Base-by-base conservation (phyloP, 2,113 vertebrate genomes). In the Nycticryphes semicollaris region DNA sequence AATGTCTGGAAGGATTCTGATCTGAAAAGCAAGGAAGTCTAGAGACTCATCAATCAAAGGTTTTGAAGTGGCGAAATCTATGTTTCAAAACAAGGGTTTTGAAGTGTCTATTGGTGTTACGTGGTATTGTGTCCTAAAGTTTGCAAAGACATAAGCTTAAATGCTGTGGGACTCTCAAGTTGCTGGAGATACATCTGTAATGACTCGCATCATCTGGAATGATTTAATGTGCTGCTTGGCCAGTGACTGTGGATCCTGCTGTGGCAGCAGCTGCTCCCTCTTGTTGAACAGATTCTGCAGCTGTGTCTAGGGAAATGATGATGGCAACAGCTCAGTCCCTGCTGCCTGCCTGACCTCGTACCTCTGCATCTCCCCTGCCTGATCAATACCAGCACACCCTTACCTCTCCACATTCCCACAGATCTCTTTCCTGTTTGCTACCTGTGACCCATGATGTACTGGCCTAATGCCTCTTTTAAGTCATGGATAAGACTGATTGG, bases 231-330 rank as follows among this genome's bases (percentile, higher is more conserved):
- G 12, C 79, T 88, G 12, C 33, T 60, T 60, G 50, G 39, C 15
- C 11, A 1, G 24, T 75, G 47, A 47, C 25, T 51, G 14, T 63
- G 73, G 67, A 37, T 51, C 73, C 64, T 63, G 50, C 64, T 81
- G 91, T 23, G 84, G 33, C 50, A 95, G 51, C 93, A 94, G 63
- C 80, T 91, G 91, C 64, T 90, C 19, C 33, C 41, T 93, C 60
- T 73, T 54, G 35, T 73, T 84, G 70, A 79, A 64, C 78, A 94
- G 47, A 39, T 47, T 82, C 82, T 82, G 33, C 50, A 90, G 67
- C 13, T 27, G 0, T 35, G 33, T 15, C 80, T 56, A 28, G 54
- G 72, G 63, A 75, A 69, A 39, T 1, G 0, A 5, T 68, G 64
- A 48, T 31, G 57, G 30, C 1, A 9, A 30, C 31, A 90, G 33